A percentile compares a stretch with the other conserved stretches of the same genome.
Conservation (phyloP, 2,888 invertebrate species). For the Tryphoninae sp. region DNA sequence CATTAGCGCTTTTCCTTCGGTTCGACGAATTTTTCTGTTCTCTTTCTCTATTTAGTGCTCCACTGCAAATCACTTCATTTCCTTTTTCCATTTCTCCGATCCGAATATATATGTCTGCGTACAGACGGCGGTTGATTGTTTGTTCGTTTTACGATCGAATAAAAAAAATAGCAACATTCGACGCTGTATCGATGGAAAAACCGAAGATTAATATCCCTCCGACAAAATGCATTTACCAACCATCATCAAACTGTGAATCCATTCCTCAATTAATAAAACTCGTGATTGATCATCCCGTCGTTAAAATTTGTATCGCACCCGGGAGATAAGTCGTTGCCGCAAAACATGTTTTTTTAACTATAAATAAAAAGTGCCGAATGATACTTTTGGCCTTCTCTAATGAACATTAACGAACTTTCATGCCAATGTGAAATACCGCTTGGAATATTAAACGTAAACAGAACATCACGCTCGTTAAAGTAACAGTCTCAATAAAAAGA, state of each 20-base stretch:
- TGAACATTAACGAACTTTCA: not conserved
- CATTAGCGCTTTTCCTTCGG: conserved; percentile 56
- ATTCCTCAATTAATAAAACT: not conserved
- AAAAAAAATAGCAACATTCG: conserved; percentile 7
- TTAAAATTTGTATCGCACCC: not conserved
- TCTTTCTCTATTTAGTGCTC: conserved; percentile 18
- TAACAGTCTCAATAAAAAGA: not conserved
- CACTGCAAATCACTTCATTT: conserved; percentile 16
- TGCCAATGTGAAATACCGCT: not conserved
- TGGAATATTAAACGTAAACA: not conserved
- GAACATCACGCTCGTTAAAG: not conserved
- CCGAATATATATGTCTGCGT: not conserved
- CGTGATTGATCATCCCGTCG: not conserved
- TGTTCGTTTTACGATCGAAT: conserved; percentile 11
- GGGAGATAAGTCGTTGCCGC: not conserved
- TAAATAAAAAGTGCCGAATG: not conserved
- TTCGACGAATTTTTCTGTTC: conserved; percentile 35
- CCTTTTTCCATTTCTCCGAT: conserved; percentile 18
- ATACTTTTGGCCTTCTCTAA: not conserved
- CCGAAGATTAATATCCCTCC: conserved; percentile 36
- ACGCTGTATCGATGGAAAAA: conserved; percentile 19
- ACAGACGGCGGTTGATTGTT: conserved; percentile 22
- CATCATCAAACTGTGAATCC: not conserved
- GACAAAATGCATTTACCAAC: not conserved
- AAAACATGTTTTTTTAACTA: conserved; percentile 13